Base-by-base conservation (phyloP, 2,888 invertebrate genomes). In the Agriopis aurantiaria region DNA sequence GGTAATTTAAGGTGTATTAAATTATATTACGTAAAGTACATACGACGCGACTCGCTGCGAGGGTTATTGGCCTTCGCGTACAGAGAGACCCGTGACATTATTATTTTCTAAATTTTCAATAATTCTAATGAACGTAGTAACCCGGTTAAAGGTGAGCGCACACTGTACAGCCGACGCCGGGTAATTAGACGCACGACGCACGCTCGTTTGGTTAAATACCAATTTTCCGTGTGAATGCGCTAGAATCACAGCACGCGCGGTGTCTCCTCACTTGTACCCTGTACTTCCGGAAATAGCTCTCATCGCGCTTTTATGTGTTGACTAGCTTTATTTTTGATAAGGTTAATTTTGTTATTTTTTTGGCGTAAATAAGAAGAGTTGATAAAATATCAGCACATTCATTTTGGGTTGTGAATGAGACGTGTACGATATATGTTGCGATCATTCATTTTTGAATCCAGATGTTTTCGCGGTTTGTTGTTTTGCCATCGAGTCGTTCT, bases 211-310 rank as follows among this genome's bases (percentile, higher is more conserved):
- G n/a, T 17, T 64, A n/a, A 12, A 57, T 62, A 62, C 49, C 51
- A 68, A 62, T 57, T 68, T 68, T 17, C 33, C 62, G 12, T 17
- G 33, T n/a, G 62, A 56, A 62, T 62, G 68, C 51, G 10, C 17
- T 12, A 9, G 57, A 45, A 62, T 62, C 61, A 51, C 40, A 45
- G 56, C 59, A 59, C 40, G 45, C 33, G 10, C 6, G n/a, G n/a
- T n/a, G n/a, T 14, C 10, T 43, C 46, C 17, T 53, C 14, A 55
- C 41, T 66, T 17, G 17, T n/a, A 14, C 60, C 46, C 17, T 3
- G 23, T 3, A 33, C 23, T 23, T 58, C 17, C 60, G 12, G 46
- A 59, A 46, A 59, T 52, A 53, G 53, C n/a, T n/a, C n/a, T 43
- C 23, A 23, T 23, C 10, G 23, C 48, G 23, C 23, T 63, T 17